Percentiles rank a stretch among this genome's conserved stretches.
Evolutionary conservation across 2,797 vertebrate genomes (phyloP).

Genomic region (Malacoctenus gilli): DNA sequence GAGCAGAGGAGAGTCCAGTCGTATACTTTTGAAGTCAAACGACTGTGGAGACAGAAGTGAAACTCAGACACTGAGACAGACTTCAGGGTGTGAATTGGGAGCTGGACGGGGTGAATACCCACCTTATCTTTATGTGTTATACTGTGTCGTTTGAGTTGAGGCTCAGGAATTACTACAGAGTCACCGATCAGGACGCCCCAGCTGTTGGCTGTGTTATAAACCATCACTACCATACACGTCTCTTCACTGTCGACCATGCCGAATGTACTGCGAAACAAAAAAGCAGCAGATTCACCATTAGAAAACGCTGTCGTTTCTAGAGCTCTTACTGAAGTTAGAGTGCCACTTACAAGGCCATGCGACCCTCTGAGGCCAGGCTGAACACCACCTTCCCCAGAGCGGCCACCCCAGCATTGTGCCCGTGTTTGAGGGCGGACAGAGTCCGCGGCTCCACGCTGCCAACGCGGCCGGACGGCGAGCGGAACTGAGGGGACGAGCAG

Average conservation of each 20-base stretch:
- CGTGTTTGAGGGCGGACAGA: conserved; percentile 79
- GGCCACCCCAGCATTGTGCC: conserved; percentile 81
- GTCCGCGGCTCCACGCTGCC: conserved; percentile 80
- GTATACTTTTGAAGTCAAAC: conserved; percentile 88
- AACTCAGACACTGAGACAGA: not conserved
- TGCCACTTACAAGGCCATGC: conserved; percentile 90
- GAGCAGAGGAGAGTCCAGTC: conserved; percentile 88
- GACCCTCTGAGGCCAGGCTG: conserved; percentile 88
- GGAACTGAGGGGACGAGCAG: conserved; percentile 84
- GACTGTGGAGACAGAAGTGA: conserved; percentile 74
- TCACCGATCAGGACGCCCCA: conserved; percentile 94
- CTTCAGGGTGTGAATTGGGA: not conserved
- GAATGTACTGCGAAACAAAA: conserved; percentile 92
- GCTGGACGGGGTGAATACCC: conserved; percentile 25
- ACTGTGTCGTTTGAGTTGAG: conserved; percentile 85
- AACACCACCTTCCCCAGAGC: conserved; percentile 92
- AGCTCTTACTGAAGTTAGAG: not conserved
- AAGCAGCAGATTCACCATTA: no score
- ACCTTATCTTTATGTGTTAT: conserved; percentile 89
- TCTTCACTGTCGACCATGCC: conserved; percentile 88
- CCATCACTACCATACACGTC: conserved; percentile 87
- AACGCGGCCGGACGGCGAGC: conserved; percentile 80
- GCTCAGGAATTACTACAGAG: conserved; percentile 90
- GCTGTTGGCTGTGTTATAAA: conserved; percentile 91
- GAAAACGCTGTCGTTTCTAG: no score